A percentile compares a stretch with the other conserved stretches of the same genome.
Conservation (phyloP, 2,888 invertebrate species). For the Hemistola chrysoprasaria region DNA sequence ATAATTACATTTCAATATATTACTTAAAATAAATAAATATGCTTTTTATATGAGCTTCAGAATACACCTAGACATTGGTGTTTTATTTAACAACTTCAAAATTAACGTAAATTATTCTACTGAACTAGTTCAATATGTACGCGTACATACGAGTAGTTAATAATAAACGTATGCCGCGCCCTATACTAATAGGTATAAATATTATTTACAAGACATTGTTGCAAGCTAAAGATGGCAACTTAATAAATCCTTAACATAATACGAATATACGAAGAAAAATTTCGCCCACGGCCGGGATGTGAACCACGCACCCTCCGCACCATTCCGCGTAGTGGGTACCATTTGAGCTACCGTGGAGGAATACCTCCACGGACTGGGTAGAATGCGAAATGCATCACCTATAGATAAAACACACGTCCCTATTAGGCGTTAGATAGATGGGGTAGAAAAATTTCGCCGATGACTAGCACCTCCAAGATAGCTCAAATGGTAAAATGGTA, state of each 20-base stretch:
- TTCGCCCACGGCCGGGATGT: too few species aligned
- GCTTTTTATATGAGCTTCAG: conserved; percentile 26
- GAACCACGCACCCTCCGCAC: too few species aligned
- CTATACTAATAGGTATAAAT: conserved; percentile 40
- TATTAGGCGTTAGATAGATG: too few species aligned
- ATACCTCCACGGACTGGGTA: too few species aligned
- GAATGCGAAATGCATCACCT: too few species aligned
- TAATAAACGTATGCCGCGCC: conserved; percentile 12
- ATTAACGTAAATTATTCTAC: conserved; percentile 19
- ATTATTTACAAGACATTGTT: conserved; percentile 52
- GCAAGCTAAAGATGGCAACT: conserved; percentile 46
- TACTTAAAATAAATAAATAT: conserved; percentile 52
- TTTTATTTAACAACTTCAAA: conserved; percentile 13
- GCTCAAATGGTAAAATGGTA: too few species aligned
- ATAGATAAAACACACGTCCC: too few species aligned
- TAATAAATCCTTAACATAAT: conserved; percentile 17
- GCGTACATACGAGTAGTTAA: conserved; percentile 8
- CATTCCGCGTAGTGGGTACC: too few species aligned
- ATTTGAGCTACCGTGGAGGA: too few species aligned
- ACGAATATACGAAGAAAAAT: too few species aligned
- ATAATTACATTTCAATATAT: conserved; percentile 64
- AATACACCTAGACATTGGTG: conserved; percentile 13
- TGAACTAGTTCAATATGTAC: conserved; percentile 27
- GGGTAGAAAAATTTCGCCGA: too few species aligned
- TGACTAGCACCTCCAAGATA: too few species aligned